Conservation (phyloP, 2,888 invertebrate species). For the Belgica antarctica region DNA sequence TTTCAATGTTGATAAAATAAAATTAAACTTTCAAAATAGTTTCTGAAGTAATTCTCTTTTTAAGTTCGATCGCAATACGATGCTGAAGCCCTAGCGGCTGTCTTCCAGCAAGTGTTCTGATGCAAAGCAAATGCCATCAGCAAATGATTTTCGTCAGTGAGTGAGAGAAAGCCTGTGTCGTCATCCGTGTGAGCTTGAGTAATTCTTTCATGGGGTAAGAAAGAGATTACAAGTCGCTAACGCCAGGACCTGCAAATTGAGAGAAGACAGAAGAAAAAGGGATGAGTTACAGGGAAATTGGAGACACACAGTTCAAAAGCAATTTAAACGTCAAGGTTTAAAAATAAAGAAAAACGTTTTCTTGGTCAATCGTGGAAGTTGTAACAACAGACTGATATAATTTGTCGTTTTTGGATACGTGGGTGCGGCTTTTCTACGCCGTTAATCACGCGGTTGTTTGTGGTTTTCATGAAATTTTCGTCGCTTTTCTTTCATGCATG, state of each 20-base stretch:
- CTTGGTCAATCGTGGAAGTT: no score
- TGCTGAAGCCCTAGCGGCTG: not conserved
- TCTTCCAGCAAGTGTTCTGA: not conserved
- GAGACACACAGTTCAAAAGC: no score
- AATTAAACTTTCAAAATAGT: not conserved
- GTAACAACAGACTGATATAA: no score
- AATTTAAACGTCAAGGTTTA: not conserved
- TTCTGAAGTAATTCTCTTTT: not conserved
- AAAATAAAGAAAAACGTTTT: not conserved
- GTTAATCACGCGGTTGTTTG: no score
- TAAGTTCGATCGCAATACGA: not conserved
- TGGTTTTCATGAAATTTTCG: no score
- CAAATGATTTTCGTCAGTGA: constrained; percentile 20
- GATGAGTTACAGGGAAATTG: no score
- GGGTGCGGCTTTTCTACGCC: no score
- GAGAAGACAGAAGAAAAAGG: constrained; percentile 30
- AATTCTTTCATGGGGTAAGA: constrained; percentile 41
- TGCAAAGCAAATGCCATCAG: constrained; percentile 30
- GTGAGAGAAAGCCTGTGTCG: constrained; percentile 20
- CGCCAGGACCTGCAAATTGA: constrained; percentile 60
- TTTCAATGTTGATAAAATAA: constrained; percentile 11
- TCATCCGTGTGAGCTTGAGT: constrained; percentile 23
- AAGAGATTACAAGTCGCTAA: constrained; percentile 60
- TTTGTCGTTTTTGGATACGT: no score
- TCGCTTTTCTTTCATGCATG: no score